Evolutionary conservation across 2,113 vertebrate species (phyloP), one percentile per base, ranked within the genome.

Genomic region (Epinephelus fuscoguttatus): DNA sequence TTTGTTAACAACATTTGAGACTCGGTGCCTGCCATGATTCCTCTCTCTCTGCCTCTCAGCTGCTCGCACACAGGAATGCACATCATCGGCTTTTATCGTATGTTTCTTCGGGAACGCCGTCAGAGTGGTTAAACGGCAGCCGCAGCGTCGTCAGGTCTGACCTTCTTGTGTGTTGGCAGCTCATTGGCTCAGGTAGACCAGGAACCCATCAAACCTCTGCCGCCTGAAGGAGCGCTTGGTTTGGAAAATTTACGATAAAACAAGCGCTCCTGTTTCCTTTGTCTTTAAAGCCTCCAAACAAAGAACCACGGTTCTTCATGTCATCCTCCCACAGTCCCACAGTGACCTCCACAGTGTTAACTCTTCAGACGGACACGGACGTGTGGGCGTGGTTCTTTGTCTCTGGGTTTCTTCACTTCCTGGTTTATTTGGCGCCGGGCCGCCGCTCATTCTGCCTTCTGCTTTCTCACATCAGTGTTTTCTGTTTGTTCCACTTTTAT

Each of bases 381-480:
- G 2, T 52, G n/a, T 60, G 4, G 81, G 6, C 12, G 60, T 61
- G 70, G 21, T 64, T 53, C 25, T 64, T 47, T 19, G 62, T 79
- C 27, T 67, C 18, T 0, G 23, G 69, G 30, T 21, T 52, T 57
- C 45, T 45, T 63, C 10, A 47, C 21, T 52, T 70, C 57, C 40
- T 57, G 57, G 25, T 1, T 21, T 60, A 23, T 62, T 17, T 59
- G 33, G 40, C 19, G 25, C 42, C 40, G 18, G 33, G n/a, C 14
- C 11, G 68, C 45, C 11, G n/a, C 23, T 75, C 66, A 2, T 67
- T 53, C 84, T 63, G 79, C 81, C 45, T 75, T 74, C 78, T 70
- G 78, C 84, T 82, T 79, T 45, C 14, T 42, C 50, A 45, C 33
- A 0, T 55, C 67, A 37, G 13, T 50, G 0, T 52, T 83, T 84